Percentiles rank a stretch among this genome's conserved stretches.
Evolutionary conservation across 2,888 invertebrate genomes (phyloP).

Genomic region (Limnephilus auricula): DNA sequence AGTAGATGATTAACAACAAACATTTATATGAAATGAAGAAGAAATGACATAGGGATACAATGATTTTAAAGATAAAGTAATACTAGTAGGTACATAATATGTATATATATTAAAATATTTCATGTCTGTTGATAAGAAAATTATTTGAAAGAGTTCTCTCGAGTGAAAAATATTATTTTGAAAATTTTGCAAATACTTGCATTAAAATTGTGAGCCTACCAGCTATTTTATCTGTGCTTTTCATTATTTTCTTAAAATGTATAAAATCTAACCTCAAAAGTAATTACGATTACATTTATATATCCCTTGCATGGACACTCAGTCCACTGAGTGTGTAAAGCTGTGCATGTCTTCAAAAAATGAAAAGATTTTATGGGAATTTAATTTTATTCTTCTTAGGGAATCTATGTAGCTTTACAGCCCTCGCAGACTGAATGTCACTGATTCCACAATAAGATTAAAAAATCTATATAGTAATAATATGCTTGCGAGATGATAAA

Average conservation of each 20-base stretch:
- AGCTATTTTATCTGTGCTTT: not conserved
- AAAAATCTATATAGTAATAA: not conserved
- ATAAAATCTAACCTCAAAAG: not conserved
- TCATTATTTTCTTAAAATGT: not conserved
- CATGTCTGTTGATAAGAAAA: not conserved
- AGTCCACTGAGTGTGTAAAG: not conserved
- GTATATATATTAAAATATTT: not conserved
- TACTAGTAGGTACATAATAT: not conserved
- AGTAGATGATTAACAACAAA: conserved; percentile 28
- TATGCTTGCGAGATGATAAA: conserved; percentile 44
- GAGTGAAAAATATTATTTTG: not conserved
- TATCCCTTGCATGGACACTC: too few relatives aligned
- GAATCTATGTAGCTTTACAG: not conserved
- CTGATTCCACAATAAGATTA: not conserved
- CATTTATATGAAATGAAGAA: conserved; percentile 4
- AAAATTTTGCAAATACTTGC: not conserved
- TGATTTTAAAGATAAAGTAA: not conserved
- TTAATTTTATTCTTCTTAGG: not conserved
- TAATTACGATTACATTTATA: too few relatives aligned
- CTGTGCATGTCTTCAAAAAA: not conserved
- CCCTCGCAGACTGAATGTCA: not conserved
- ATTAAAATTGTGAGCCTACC: not conserved
- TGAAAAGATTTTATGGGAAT: not conserved
- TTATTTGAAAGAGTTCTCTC: not conserved
- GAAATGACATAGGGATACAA: not conserved